These are phyloP conservation scores for Henricia sp. DNA, from an alignment of 53 echinoderm and acorn worm species.

Conservation along the genomic window DNA sequence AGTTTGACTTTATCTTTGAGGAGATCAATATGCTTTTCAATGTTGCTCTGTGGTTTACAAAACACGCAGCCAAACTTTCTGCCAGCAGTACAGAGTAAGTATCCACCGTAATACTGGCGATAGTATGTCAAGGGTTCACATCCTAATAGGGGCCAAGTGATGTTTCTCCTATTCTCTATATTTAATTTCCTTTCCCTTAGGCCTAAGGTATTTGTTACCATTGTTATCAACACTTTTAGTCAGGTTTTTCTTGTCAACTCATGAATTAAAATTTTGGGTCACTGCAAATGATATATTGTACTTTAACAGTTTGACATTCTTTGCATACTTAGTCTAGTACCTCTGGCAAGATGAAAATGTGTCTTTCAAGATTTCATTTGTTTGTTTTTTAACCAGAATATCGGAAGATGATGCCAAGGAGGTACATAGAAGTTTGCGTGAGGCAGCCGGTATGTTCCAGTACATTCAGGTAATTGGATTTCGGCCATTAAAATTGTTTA, in stretches of 20 bases:
- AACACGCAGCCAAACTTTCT: constrained; percentile 95
- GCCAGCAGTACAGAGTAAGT: constrained; percentile 92
- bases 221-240: no score
- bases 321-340: no score
- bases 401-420: constrained; percentile 95
- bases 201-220: no score
- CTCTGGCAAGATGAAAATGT: background rate
- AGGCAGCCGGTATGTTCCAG: constrained; percentile 94
- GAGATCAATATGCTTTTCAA: constrained; percentile 85
- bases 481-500: background rate
- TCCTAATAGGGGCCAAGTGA: background rate
- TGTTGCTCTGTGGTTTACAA: constrained; percentile 92
- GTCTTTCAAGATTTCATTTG: background rate
- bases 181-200: background rate
- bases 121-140: background rate
- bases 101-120: background rate
- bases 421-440: constrained; percentile 83
- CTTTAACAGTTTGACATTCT: no score
- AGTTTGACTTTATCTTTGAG: constrained; percentile 93
- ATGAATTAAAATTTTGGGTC: no score
- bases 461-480: constrained; percentile 78
- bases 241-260: no score
- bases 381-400: constrained; percentile 60
- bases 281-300: no score
- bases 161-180: background rate